Percentiles rank a stretch among this genome's conserved stretches.
phyloP scores from a whole-genome alignment of 2,113 vertebrate genomes.

The Stictonetta naevosa region DNA sequence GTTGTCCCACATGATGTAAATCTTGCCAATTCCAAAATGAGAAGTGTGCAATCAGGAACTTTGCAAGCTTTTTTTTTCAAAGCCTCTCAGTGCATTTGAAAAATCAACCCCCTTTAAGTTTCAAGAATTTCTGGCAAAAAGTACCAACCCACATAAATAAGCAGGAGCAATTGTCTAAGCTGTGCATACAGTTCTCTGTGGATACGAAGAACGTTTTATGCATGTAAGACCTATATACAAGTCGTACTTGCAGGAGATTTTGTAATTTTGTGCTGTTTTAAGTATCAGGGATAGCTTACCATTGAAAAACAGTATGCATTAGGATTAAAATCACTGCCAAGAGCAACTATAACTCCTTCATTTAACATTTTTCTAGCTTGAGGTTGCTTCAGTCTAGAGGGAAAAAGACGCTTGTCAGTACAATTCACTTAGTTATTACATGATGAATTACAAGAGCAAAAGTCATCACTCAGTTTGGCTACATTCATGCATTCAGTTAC shows the following conservation, averaged over 20 bases:
- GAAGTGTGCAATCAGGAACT: not conserved
- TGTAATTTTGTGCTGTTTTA: not conserved
- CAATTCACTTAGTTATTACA: not conserved
- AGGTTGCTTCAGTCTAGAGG: slow-evolving; percentile 88
- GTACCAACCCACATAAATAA: not conserved
- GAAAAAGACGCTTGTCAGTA: not conserved
- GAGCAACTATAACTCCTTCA: slow-evolving; percentile 91
- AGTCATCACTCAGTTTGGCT: not conserved
- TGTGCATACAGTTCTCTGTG: not conserved
- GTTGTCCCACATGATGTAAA: not conserved
- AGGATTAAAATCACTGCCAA: slow-evolving; percentile 98
- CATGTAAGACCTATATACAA: not conserved
- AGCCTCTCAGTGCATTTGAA: not conserved
- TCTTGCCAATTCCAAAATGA: not conserved
- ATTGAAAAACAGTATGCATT: slow-evolving; percentile 97
- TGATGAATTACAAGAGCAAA: not conserved
- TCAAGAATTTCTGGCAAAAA: not conserved
- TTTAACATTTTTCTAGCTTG: slow-evolving; percentile 93
- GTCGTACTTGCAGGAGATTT: not conserved
- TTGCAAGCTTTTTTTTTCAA: not conserved
- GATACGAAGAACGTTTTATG: not conserved
- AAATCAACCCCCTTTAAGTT: not conserved
- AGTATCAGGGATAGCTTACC: slow-evolving; percentile 79
- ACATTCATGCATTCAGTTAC: not conserved
- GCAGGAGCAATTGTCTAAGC: not conserved